Conservation (phyloP, 2,888 invertebrate species). For the Clusia tigrina region DNA sequence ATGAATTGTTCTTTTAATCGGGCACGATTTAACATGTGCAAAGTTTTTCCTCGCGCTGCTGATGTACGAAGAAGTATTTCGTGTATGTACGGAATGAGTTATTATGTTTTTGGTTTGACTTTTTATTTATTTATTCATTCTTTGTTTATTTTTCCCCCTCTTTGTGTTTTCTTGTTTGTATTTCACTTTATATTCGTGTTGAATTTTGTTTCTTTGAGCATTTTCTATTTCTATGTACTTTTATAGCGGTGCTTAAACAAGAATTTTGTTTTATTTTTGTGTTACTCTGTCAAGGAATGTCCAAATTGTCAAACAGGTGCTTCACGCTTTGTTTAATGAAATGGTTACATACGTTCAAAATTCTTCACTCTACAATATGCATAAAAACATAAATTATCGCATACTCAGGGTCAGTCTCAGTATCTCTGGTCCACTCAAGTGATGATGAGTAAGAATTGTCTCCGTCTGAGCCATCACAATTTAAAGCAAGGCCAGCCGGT, state of each 20-base stretch:
- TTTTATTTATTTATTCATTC: no score
- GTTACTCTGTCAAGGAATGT: not conserved
- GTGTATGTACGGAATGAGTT: no score
- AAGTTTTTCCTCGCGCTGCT: not conserved
- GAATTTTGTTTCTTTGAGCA: not conserved
- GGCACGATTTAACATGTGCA: not conserved
- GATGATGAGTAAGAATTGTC: no score
- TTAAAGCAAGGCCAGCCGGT: no score
- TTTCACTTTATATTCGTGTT: not conserved
- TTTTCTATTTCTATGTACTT: no score
- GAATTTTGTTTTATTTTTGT: no score
- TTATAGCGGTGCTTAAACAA: not conserved
- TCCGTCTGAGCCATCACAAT: no score
- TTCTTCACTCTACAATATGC: no score
- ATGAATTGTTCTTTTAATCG: not conserved
- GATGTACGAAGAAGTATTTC: slow-evolving; percentile 1
- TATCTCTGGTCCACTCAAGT: no score
- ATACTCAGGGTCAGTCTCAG: no score
- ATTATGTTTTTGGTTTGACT: not conserved
- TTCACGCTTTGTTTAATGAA: not conserved
- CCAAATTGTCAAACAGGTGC: not conserved
- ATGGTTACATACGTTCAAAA: no score
- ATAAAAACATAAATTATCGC: no score
- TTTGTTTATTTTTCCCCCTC: not conserved
- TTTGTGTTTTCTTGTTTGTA: slow-evolving; percentile 4